These are phyloP conservation scores for Exephanes ischioxanthus DNA, from an alignment of 2,888 invertebrate genomes.

Conservation along the genomic window DNA sequence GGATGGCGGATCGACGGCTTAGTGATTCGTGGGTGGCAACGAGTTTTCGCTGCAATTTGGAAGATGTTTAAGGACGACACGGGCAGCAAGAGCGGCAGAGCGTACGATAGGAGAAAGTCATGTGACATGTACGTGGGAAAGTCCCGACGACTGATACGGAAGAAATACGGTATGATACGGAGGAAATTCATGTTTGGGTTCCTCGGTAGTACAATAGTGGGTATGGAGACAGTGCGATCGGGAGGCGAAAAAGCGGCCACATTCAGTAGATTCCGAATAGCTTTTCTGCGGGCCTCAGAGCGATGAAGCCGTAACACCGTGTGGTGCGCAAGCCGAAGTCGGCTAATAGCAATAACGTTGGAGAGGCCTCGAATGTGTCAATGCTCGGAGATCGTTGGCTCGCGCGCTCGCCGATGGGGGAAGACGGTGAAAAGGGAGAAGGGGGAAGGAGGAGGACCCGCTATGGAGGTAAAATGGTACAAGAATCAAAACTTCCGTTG, in stretches of 20 bases:
- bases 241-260: too few species aligned
- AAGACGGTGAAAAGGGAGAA: constrained; percentile 6
- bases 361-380: constrained; percentile 74
- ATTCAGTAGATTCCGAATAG: too few species aligned
- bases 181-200: too few species aligned
- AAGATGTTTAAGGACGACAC: constrained; percentile 28
- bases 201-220: too few species aligned
- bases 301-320: constrained; percentile 79
- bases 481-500: not conserved
- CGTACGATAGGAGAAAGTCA: not conserved
- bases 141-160: not conserved
- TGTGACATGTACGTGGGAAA: constrained; percentile 24
- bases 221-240: too few species aligned
- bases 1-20: too few species aligned
- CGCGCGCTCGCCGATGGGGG: constrained; percentile 6
- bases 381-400: constrained; percentile 34
- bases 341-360: constrained; percentile 81
- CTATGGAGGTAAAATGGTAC: not conserved
- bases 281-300: constrained; percentile 58
- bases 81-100: not conserved
- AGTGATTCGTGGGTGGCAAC: constrained; percentile 54
- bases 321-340: constrained; percentile 62
- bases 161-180: not conserved
- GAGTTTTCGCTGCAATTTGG: constrained; percentile 30
- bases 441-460: constrained; percentile 9